These are phyloP conservation scores for Drosophila robusta DNA, from an alignment of 2,888 invertebrate genomes.

Conservation along the genomic window DNA sequence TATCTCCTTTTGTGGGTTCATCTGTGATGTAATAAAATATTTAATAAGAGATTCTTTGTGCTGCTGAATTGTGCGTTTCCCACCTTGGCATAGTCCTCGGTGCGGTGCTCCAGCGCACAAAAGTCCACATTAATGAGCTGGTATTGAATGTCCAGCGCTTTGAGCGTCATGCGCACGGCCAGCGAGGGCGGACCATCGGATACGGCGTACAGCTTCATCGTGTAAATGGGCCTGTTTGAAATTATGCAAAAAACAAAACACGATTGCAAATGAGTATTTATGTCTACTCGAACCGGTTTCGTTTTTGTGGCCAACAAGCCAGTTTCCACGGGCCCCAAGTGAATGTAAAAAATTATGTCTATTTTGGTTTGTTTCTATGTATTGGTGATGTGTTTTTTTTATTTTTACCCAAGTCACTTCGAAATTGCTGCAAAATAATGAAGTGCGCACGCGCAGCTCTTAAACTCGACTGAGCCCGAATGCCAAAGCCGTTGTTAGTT, in stretches of 20 bases:
- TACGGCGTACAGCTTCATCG: conserved; percentile 89
- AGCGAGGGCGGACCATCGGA: conserved; percentile 92
- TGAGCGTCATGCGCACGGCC: conserved; percentile 89
- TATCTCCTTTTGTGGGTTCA: conserved; percentile 92
- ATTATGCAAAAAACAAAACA: conserved; percentile 1
- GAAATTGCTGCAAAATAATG: conserved; percentile 9
- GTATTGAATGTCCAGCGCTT: conserved; percentile 88
- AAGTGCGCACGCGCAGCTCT: conserved; percentile 44
- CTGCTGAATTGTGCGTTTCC: conserved; percentile 2
- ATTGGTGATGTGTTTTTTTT: not conserved
- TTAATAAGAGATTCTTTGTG: not conserved
- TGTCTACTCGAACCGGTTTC: conserved; percentile 61
- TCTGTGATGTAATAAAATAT: conserved; percentile 83
- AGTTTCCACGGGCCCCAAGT: conserved; percentile 46
- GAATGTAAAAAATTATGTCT: conserved; percentile 45
- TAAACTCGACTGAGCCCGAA: conserved; percentile 44
- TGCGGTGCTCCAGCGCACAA: conserved; percentile 90
- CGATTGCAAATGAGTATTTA: conserved; percentile 24
- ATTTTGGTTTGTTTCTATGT: conserved; percentile 37
- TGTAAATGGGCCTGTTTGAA: conserved; percentile 67
- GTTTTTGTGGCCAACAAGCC: conserved; percentile 22
- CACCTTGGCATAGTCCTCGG: conserved; percentile 89
- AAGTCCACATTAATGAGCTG: conserved; percentile 89
- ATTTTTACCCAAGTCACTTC: conserved; percentile 14
- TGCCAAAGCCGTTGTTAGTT: conserved; percentile 1